Evolutionary conservation across 2,888 invertebrate species (phyloP).

Genomic region (Mesoligia furuncula): DNA sequence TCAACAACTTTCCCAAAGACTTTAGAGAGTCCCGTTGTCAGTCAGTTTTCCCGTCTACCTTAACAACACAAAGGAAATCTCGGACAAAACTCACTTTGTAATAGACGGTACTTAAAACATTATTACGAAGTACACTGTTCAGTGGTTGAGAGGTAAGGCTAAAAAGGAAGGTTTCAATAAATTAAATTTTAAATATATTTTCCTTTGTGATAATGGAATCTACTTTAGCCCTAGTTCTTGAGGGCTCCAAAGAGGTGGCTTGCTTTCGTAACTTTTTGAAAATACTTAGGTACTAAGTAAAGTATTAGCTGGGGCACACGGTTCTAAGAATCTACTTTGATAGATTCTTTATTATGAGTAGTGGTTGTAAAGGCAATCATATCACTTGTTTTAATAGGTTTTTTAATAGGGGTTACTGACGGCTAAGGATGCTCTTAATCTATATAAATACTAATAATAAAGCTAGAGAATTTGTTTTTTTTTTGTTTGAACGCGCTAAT

Average conservation of each 20-base stretch:
- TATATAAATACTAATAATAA: too few relatives aligned
- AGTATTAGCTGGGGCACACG: too few relatives aligned
- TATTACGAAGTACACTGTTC: conserved; percentile 26
- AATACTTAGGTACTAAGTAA: not conserved
- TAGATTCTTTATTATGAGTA: too few relatives aligned
- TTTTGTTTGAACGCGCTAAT: too few relatives aligned
- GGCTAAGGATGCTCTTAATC: too few relatives aligned
- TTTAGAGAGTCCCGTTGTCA: conserved; percentile 1
- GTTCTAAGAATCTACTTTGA: too few relatives aligned
- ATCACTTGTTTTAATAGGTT: too few relatives aligned
- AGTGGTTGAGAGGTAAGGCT: not conserved
- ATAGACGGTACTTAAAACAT: not conserved
- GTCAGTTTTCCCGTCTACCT: not conserved
- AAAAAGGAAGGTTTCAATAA: not conserved
- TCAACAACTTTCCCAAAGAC: not conserved
- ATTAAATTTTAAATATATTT: not conserved
- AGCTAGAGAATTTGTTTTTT: too few relatives aligned
- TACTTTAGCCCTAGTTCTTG: not conserved
- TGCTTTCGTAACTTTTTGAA: not conserved
- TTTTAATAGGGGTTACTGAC: too few relatives aligned
- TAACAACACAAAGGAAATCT: conserved; percentile 30
- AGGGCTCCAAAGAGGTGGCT: not conserved
- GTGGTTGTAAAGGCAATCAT: too few relatives aligned
- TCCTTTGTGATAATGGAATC: not conserved
- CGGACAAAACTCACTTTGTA: conserved; percentile 26